phyloP scores from a whole-genome alignment of 2,888 invertebrate genomes.

The Gastrophysa polygoni region DNA sequence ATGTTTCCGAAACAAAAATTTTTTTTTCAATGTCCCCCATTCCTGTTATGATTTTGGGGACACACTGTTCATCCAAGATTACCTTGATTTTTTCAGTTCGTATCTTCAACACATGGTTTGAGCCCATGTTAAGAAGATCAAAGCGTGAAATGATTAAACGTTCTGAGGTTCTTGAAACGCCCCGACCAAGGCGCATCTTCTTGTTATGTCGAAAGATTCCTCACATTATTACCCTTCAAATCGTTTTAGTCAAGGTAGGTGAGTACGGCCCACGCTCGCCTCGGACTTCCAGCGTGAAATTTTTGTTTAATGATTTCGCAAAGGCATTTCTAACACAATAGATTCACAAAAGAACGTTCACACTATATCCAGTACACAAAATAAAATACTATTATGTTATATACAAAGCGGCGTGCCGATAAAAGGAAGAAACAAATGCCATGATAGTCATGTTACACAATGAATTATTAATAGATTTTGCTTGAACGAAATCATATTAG shows the following conservation, averaged over 20 bases:
- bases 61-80: too few relatives aligned
- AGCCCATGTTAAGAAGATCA: not conserved
- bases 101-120: not conserved
- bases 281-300: conserved; percentile 35
- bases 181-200: not conserved
- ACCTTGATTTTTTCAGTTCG: not conserved
- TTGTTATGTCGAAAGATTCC: conserved; percentile 2
- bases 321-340: conserved; percentile 33
- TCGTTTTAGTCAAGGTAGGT: conserved; percentile 22
- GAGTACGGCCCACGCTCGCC: conserved; percentile 33
- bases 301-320: conserved; percentile 40
- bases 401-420: conserved; percentile 30
- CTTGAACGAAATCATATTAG: conserved; percentile 26
- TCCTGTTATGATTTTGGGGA: too few relatives aligned
- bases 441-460: conserved; percentile 26
- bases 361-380: conserved; percentile 30
- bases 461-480: conserved; percentile 35
- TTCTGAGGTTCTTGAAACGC: not conserved
- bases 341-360: conserved; percentile 29
- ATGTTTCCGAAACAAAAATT: too few relatives aligned
- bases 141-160: conserved; percentile 4
- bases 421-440: conserved; percentile 26
- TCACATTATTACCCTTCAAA: conserved; percentile 22
- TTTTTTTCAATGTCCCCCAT: too few relatives aligned
- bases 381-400: conserved; percentile 34